Conservation (phyloP, 2,888 invertebrate genomes). For the Polyommatus icarus region DNA sequence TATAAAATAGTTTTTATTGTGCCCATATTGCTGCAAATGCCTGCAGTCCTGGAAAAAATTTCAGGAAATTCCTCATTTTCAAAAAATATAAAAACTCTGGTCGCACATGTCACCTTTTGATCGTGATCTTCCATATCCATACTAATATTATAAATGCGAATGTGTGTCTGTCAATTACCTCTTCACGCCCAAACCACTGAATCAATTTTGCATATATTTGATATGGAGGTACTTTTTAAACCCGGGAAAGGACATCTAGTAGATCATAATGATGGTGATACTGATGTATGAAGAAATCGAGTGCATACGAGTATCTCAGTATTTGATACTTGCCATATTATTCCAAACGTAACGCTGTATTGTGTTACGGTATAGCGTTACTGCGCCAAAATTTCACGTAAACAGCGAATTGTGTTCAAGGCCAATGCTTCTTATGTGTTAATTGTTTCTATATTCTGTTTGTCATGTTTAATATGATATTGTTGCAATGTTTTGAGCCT, state of each 20-base stretch:
- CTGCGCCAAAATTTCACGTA: slow-evolving; percentile 12
- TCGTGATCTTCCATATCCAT: too few relatives aligned
- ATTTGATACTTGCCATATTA: neutral
- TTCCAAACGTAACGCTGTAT: neutral
- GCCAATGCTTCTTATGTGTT: neutral
- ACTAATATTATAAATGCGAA: too few relatives aligned
- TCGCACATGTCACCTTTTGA: too few relatives aligned
- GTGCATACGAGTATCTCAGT: neutral
- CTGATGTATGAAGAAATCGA: neutral
- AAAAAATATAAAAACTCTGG: too few relatives aligned
- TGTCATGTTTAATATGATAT: too few relatives aligned
- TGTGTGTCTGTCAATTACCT: too few relatives aligned
- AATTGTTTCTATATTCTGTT: neutral
- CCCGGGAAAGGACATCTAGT: neutral
- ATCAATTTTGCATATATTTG: neutral
- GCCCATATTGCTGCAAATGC: too few relatives aligned
- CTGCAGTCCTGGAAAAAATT: too few relatives aligned
- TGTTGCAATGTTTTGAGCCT: too few relatives aligned
- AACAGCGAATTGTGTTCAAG: neutral
- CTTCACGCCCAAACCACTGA: neutral
- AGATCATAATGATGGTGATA: neutral
- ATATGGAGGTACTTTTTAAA: too few relatives aligned
- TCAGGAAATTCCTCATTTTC: too few relatives aligned
- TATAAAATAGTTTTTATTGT: too few relatives aligned
- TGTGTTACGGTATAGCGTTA: neutral